Evolutionary conservation across 2,888 invertebrate genomes (phyloP).

Genomic region (Heliconius aoede): DNA sequence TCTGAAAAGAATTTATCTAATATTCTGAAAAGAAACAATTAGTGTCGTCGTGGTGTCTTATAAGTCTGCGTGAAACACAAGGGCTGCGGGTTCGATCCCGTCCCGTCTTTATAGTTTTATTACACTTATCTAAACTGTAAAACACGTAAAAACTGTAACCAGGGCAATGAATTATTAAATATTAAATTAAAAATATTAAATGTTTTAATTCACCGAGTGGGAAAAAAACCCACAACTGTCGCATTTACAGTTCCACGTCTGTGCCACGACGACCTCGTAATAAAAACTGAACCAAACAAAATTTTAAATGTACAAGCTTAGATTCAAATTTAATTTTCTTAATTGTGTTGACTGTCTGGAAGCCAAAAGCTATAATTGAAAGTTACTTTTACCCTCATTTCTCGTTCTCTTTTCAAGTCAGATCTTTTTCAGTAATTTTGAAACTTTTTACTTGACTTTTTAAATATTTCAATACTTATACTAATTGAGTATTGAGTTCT

Average conservation of each 20-base stretch:
- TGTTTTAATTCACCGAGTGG: not conserved
- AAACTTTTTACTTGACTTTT: conserved; percentile 10
- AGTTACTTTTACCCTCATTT: conserved; percentile 21
- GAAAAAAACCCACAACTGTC: not conserved
- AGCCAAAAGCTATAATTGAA: conserved; percentile 23
- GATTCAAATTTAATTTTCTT: conserved; percentile 12
- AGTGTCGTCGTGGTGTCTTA: too few species aligned
- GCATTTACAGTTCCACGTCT: too few species aligned
- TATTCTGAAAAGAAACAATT: too few species aligned
- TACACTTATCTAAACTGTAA: not conserved
- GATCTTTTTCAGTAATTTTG: conserved; percentile 16
- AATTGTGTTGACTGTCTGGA: conserved; percentile 11
- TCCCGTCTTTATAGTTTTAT: too few species aligned
- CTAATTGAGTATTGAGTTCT: conserved; percentile 10
- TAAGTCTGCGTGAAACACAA: too few species aligned
- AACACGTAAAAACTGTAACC: not conserved
- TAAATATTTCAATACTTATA: conserved; percentile 17
- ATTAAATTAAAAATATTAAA: not conserved
- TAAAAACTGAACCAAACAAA: not conserved
- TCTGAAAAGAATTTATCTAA: too few species aligned
- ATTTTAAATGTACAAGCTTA: not conserved
- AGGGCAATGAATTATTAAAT: not conserved
- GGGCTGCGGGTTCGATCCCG: too few species aligned
- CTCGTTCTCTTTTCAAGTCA: conserved; percentile 10
- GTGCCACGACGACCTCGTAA: too few species aligned